Base-by-base conservation (phyloP, 2,888 invertebrate species). In the Pseudococcus jackbeardsleyi region DNA sequence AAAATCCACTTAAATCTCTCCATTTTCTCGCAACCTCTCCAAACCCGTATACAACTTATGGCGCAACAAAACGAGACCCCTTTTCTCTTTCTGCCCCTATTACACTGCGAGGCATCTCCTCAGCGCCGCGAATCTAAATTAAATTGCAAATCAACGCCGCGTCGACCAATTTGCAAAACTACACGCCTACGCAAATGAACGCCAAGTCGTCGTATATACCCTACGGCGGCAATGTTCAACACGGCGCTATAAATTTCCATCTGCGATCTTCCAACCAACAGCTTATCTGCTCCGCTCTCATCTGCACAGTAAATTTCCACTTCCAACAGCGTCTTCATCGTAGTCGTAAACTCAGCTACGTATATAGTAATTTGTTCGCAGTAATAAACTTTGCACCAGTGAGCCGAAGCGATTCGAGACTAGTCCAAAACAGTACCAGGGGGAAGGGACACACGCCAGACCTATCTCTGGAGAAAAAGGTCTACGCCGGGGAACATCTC, bases 171-270 rank as follows among this genome's bases (percentile, higher is more conserved):
- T 72, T 72, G 26, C 72, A 26, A 72, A 72, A 72, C 72, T 72
- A 7, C 7, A 15, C 72, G 26, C 33, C 17, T 39, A 72, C 64
- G 22, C 64, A 64, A 64, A 64, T 72, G 33, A 33, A 72, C 33
- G 33, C 19, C 26, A 72, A 72, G 33, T 72, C 72, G 33, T 72
- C 72, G 72, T 72, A 72, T 72, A 72, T 33, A 72, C 72, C 72
- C 33, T 39, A 33, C 72, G 39, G 72, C 72, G 17, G 33, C 72
- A 64, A 64, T 64, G 33, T 72, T 39, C 72, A 26, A 72, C 33
- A 72, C 72, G 33, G 33, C 72, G 72, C 72, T 39, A 72, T 72
- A 72, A 72, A 72, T 72, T 72, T 72, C 72, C 72, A 72, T 72
- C 72, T 39, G 64, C 64, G 64, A 64, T 64, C 64, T 64, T 22